phyloP scores from a whole-genome alignment of 2,888 invertebrate species.

The Tubulanus polymorphus region DNA sequence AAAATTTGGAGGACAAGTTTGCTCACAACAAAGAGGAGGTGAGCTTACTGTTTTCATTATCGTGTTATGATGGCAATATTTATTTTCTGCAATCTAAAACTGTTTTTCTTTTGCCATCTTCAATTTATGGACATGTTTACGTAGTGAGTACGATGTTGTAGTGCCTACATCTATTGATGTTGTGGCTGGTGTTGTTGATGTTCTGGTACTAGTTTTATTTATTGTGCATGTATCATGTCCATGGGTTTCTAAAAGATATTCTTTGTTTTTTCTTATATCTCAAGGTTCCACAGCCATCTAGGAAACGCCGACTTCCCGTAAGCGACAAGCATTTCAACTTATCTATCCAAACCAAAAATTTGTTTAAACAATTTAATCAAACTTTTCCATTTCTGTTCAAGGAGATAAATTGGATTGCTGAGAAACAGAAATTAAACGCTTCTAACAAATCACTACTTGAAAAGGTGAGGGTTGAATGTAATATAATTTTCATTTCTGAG shows the following conservation, averaged over 20 bases:
- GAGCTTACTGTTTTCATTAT: constrained; percentile 8
- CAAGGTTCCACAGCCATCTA: too few species aligned
- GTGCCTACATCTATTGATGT: neutral
- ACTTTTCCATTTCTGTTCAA: constrained; percentile 9
- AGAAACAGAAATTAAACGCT: constrained; percentile 18
- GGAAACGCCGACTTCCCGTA: too few species aligned
- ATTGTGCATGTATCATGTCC: neutral
- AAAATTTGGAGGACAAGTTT: constrained; percentile 32
- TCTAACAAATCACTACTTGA: constrained; percentile 13
- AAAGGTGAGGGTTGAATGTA: constrained; percentile 13
- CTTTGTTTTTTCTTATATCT: too few species aligned
- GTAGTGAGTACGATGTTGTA: neutral
- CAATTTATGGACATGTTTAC: too few species aligned
- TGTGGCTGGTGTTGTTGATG: neutral
- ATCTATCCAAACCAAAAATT: neutral
- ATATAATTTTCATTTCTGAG: neutral
- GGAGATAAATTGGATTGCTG: constrained; percentile 23
- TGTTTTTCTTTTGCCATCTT: too few species aligned
- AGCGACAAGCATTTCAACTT: neutral
- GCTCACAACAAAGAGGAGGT: constrained; percentile 31
- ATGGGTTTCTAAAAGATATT: neutral
- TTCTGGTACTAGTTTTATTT: neutral
- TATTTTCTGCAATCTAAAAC: too few species aligned
- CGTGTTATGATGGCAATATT: too few species aligned
- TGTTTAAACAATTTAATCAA: too few species aligned